Evolutionary conservation across 2,797 vertebrate genomes (phyloP).

Genomic region (Erpetoichthys calabaricus): DNA sequence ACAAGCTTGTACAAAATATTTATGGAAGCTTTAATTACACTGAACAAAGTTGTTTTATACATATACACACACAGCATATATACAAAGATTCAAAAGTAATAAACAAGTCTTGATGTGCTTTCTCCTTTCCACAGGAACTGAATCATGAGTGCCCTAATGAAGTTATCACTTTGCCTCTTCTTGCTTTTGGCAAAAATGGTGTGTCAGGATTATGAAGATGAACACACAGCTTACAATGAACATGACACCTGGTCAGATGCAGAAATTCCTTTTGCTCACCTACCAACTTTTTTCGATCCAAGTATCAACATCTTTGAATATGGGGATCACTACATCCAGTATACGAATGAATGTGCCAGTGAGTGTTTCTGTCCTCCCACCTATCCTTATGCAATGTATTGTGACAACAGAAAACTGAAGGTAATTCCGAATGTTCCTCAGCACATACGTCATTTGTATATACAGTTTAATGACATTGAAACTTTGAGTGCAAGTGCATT

Average conservation of each 20-base stretch:
- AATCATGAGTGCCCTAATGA: conserved; percentile 32
- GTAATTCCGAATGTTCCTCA: conserved; percentile 46
- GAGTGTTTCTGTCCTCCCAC: conserved; percentile 56
- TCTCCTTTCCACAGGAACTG: conserved; percentile 29
- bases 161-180: conserved; percentile 25
- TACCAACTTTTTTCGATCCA: conserved; percentile 27
- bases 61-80: too few species aligned
- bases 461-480: conserved; percentile 57
- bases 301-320: conserved; percentile 21
- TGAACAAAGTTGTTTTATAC: background rate
- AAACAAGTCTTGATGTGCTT: conserved; percentile 7
- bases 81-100: too few species aligned
- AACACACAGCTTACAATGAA: conserved; percentile 22
- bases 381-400: conserved; percentile 57
- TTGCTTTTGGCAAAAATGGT: conserved; percentile 30
- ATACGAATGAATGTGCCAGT: conserved; percentile 33
- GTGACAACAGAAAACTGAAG: conserved; percentile 52
- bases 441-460: conserved; percentile 49
- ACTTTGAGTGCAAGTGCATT: conserved; percentile 42
- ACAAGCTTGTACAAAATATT: background rate
- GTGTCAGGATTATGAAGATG: conserved; percentile 49
- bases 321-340: conserved; percentile 20
- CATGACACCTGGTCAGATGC: conserved; percentile 27
- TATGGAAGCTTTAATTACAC: background rate
- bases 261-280: conserved; percentile 14